Evolutionary conservation across 2,113 vertebrate species (phyloP).

Genomic region (Mesembrinibis cayennensis): DNA sequence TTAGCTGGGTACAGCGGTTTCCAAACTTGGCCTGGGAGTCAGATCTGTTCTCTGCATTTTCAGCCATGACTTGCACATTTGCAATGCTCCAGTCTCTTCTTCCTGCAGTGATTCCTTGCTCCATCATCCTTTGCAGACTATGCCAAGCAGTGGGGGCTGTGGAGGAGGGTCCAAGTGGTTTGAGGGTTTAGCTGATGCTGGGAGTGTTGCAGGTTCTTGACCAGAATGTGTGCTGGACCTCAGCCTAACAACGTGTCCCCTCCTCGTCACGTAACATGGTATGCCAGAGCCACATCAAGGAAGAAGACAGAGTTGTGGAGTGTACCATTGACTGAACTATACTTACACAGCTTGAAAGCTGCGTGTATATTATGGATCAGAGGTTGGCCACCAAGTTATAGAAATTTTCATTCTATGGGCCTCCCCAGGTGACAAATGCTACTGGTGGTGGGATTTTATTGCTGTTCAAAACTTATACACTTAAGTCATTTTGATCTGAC

Average conservation of each 20-base stretch:
- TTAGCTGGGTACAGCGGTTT: neutral
- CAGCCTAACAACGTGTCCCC: neutral
- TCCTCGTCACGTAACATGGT: rapidly evolving
- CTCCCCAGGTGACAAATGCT: neutral
- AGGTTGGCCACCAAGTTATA: neutral
- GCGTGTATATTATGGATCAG: neutral
- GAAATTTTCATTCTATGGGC: neutral
- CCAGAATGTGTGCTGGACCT: neutral
- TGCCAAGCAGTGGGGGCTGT: neutral
- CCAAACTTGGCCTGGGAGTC: neutral
- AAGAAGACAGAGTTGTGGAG: neutral
- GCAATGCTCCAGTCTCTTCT: neutral
- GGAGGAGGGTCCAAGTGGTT: neutral
- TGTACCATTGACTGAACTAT: neutral
- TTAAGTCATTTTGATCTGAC: neutral
- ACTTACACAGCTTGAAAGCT: neutral
- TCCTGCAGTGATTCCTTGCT: neutral
- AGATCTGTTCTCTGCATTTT: neutral
- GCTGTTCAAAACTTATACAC: neutral
- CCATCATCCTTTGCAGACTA: neutral
- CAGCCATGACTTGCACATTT: rapidly evolving
- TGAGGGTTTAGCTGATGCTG: neutral
- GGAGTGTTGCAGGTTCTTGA: neutral
- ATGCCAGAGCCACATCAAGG: neutral
- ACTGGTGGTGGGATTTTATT: neutral